Percentiles rank a stretch among this genome's conserved stretches.
These are phyloP conservation scores for Oligia latruncula DNA, from an alignment of 2,888 invertebrate genomes.

Conservation along the genomic window DNA sequence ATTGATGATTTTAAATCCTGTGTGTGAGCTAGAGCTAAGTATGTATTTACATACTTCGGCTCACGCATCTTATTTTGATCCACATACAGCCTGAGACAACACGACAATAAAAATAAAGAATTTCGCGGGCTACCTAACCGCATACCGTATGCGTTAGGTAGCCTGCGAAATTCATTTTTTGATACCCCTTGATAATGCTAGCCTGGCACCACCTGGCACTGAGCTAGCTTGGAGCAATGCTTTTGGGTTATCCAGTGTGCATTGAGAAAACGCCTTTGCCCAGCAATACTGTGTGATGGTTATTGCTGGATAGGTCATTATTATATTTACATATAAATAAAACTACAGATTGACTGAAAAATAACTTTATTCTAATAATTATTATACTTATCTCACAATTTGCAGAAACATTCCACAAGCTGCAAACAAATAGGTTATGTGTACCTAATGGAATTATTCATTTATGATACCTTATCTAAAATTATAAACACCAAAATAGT, in stretches of 20 bases:
- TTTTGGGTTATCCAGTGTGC: neutral
- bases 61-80: too few species aligned
- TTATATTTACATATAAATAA: slow-evolving; percentile 71
- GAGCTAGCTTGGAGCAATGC: neutral
- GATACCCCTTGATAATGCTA: neutral
- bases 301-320: neutral
- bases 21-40: too few species aligned
- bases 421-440: slow-evolving; percentile 81
- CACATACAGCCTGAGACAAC: too few species aligned
- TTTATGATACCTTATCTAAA: slow-evolving; percentile 81
- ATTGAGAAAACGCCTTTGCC: neutral
- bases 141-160: too few species aligned
- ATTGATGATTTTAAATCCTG: too few species aligned
- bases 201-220: neutral
- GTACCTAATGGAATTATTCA: slow-evolving; percentile 87
- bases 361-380: slow-evolving; percentile 89
- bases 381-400: slow-evolving; percentile 87
- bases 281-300: neutral
- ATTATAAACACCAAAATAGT: slow-evolving; percentile 82
- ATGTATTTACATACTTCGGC: too few species aligned
- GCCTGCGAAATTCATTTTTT: too few species aligned
- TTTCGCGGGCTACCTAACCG: too few species aligned
- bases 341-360: slow-evolving; percentile 85
- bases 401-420: slow-evolving; percentile 84
- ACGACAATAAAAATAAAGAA: too few species aligned